phyloP scores from a whole-genome alignment of 2,888 invertebrate genomes.

The Pyrgus malvae region DNA sequence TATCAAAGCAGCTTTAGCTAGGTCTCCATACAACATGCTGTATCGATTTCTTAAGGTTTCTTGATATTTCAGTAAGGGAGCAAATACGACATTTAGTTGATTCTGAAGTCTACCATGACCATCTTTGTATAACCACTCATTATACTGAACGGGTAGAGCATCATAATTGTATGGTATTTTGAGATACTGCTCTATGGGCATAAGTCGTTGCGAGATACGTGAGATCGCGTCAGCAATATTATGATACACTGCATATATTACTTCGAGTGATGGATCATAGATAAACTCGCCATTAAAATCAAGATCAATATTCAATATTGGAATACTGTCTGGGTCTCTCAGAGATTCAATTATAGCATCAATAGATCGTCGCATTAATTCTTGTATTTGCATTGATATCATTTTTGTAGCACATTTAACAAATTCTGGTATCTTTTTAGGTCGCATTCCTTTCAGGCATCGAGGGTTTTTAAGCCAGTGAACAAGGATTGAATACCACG shows the following conservation, averaged over 20 bases:
- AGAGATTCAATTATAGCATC: conserved; percentile 82
- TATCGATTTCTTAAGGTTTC: conserved; percentile 78
- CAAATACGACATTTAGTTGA: conserved; percentile 78
- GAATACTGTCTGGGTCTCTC: conserved; percentile 76
- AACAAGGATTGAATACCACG: conserved; percentile 68
- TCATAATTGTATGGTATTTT: conserved; percentile 64
- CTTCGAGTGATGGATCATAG: conserved; percentile 81
- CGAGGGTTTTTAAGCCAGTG: conserved; percentile 76
- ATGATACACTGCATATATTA: conserved; percentile 81
- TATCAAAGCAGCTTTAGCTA: conserved; percentile 68
- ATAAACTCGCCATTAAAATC: conserved; percentile 79
- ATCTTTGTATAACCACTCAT: conserved; percentile 78
- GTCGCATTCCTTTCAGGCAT: conserved; percentile 64
- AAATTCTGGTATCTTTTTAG: conserved; percentile 61
- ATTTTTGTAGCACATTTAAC: conserved; percentile 70
- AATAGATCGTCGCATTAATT: conserved; percentile 85
- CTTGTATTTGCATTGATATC: conserved; percentile 83
- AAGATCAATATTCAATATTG: conserved; percentile 83
- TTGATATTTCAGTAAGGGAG: conserved; percentile 81
- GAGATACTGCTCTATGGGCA: conserved; percentile 80
- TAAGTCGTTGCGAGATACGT: conserved; percentile 80
- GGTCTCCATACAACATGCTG: conserved; percentile 75
- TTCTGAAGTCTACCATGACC: conserved; percentile 75
- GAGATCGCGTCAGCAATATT: conserved; percentile 81
- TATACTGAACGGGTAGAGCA: conserved; percentile 81